A percentile compares a stretch with the other conserved stretches of the same genome.
These are phyloP conservation scores for Bombus pyrosoma DNA, from an alignment of 1,140 invertebrate genomes.

Conservation along the genomic window DNA sequence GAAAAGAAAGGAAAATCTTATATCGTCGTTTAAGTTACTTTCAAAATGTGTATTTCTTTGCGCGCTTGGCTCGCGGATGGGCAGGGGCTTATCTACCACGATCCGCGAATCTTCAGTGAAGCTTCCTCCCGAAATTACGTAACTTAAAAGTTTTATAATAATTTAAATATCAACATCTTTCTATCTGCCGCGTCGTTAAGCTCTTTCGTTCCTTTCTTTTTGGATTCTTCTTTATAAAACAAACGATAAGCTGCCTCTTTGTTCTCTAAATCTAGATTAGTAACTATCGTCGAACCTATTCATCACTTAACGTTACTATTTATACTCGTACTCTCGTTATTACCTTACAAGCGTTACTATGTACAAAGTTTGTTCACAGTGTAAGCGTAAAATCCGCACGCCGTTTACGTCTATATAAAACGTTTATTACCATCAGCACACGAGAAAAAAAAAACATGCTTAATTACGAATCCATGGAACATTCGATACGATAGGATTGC, in stretches of 20 bases:
- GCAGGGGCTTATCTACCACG: conserved; percentile 26
- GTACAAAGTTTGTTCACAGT: neutral
- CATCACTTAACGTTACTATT: neutral
- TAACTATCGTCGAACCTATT: neutral
- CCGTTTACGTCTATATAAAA: neutral
- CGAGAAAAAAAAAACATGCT: neutral
- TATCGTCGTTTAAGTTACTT: conserved; percentile 34
- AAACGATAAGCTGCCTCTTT: neutral
- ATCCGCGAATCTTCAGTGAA: neutral
- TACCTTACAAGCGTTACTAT: neutral
- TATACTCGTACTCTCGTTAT: neutral
- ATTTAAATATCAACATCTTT: neutral
- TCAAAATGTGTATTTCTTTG: neutral
- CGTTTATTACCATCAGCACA: neutral
- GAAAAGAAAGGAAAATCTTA: conserved; percentile 17
- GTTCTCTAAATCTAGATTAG: conserved; percentile 1
- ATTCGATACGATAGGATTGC: neutral
- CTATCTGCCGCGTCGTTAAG: conserved; percentile 2
- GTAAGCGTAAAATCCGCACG: neutral
- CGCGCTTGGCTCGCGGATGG: neutral
- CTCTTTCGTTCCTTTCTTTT: neutral
- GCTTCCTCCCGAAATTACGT: neutral
- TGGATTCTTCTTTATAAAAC: neutral
- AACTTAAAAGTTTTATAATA: neutral
- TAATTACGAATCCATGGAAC: neutral